Evolutionary conservation across 2,113 vertebrate species (phyloP), one percentile per base, ranked within the genome.

Genomic region (Plecturocebus donacophilus): DNA sequence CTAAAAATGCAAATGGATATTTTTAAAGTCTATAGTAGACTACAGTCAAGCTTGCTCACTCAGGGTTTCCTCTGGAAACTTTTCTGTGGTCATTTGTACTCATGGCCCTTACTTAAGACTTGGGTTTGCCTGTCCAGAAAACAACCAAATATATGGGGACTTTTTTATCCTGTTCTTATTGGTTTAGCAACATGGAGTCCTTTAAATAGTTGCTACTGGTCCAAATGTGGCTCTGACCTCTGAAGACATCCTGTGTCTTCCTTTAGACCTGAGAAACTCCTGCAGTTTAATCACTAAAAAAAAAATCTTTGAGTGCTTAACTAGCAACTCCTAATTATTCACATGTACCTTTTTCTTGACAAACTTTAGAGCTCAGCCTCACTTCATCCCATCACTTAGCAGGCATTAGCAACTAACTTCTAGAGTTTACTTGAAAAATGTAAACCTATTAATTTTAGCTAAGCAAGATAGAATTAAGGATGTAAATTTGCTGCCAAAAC

Each of bases 371-470:
- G n/a, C 3, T 73, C n/a, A 64, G 35, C 23, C 30, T 93, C n/a
- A 14, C 32, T 91, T 93, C 25, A 56, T 92, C 38, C 19, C 52
- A 45, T 93, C 81, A 66, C 58, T 96, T 91, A 90, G 45, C n/a
- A 92, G 58, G 52, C 47, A 85, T 25, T 88, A 92, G 47, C 90
- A 83, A 52, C 40, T 91, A 23, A 35, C 42, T 95, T 85, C 64
- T 81, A 81, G 52, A 89, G 13, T 87, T 92, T 95, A 64, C 70
- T 90, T 96, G 47, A 49, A 95, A 96, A 91, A 88, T 88, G 58
- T 61, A 90, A 91, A 64, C 45, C 42, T 90, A 76, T 92, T 96
- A 40, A 95, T 91, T 95, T 96, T 91, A 96, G 64, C 64, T 95
- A 87, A 91, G 66, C 42, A 76, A 96, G 70, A 79, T 83, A 49